phyloP scores from a whole-genome alignment of 2,888 invertebrate genomes.

The Pteria penguin region DNA sequence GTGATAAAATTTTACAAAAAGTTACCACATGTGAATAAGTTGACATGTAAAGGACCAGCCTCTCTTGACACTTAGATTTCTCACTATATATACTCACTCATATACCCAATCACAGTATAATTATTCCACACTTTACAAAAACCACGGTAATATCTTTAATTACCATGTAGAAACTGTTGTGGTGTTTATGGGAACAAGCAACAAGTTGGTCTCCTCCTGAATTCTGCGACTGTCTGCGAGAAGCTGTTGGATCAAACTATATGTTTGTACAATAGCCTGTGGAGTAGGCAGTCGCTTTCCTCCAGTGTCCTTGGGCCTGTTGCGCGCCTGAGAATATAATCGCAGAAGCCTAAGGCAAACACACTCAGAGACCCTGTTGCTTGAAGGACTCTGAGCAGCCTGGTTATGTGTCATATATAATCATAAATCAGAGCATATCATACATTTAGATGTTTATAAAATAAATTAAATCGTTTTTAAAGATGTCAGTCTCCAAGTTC shows the following conservation, averaged over 20 bases:
- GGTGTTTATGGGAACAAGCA: background rate
- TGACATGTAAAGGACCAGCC: no score
- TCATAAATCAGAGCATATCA: no score
- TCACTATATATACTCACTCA: no score
- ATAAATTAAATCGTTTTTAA: background rate
- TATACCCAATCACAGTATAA: no score
- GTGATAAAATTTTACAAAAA: no score
- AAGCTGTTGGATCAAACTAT: conserved; percentile 10
- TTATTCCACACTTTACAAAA: background rate
- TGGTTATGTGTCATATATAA: conserved; percentile 11
- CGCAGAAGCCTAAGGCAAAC: background rate
- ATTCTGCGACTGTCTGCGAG: background rate
- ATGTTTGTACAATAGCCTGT: conserved; percentile 1
- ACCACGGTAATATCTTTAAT: background rate
- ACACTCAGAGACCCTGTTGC: conserved; percentile 18
- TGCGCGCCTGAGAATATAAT: background rate
- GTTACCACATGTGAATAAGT: no score
- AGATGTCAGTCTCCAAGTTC: no score
- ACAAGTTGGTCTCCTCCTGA: conserved; percentile 8
- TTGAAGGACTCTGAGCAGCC: conserved; percentile 12
- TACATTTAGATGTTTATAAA: no score
- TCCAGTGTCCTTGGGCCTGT: conserved; percentile 5
- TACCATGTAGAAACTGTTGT: background rate
- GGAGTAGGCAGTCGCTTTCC: background rate
- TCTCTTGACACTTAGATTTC: no score